These are phyloP conservation scores for Epistrophe grossulariae DNA, from an alignment of 2,888 invertebrate species.

Conservation along the genomic window DNA sequence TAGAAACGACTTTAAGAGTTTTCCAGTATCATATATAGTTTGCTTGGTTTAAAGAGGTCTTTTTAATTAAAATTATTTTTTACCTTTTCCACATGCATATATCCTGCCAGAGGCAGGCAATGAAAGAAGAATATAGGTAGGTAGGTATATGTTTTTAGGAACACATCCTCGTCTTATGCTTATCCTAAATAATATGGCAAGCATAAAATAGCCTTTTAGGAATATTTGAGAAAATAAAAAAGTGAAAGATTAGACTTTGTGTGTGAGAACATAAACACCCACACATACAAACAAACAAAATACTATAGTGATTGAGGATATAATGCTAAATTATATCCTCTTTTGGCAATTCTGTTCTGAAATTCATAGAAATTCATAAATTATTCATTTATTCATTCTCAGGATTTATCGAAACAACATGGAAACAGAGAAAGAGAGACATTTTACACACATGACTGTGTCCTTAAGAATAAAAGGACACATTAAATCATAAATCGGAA, in stretches of 20 bases:
- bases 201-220: conserved; percentile 22
- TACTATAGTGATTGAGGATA: not conserved
- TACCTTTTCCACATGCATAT: not conserved
- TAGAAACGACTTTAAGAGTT: conserved; percentile 3
- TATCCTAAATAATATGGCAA: not conserved
- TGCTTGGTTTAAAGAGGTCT: not conserved
- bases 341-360: conserved; percentile 9
- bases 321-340: conserved; percentile 28
- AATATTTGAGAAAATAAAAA: conserved; percentile 18
- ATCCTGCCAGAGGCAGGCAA: not conserved
- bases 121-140: not conserved
- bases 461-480: not conserved
- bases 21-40: not conserved
- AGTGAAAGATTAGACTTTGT: conserved; percentile 6
- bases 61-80: conserved; percentile 25
- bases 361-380: conserved; percentile 13
- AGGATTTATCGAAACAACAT: conserved; percentile 19
- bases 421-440: not conserved
- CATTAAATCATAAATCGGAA: conserved; percentile 6
- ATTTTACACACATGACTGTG: not conserved
- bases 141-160: not conserved
- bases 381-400: conserved; percentile 29
- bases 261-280: not conserved
- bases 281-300: not conserved
- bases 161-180: not conserved